These are phyloP conservation scores for Monopis laevigella DNA, from an alignment of 2,888 invertebrate genomes.

Conservation along the genomic window DNA sequence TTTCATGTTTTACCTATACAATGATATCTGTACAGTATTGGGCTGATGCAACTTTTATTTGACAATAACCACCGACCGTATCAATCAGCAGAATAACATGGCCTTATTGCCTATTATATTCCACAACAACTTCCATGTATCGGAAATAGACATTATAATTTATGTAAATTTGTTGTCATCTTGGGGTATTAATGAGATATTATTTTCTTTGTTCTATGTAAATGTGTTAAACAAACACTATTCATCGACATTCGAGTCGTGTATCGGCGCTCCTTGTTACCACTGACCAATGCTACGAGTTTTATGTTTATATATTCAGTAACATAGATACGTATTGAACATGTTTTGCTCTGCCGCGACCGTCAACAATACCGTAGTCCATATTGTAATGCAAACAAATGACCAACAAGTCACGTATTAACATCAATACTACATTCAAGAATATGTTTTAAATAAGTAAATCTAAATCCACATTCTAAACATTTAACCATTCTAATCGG, in stretches of 20 bases:
- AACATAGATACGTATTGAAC: slow-evolving; percentile 5
- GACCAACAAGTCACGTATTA: slow-evolving; percentile 25
- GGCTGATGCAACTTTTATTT: slow-evolving; percentile 1
- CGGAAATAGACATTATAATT: slow-evolving; percentile 9
- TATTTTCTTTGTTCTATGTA: slow-evolving; percentile 39
- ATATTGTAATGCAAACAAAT: slow-evolving; percentile 30
- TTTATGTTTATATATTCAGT: slow-evolving; percentile 23
- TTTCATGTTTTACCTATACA: background rate
- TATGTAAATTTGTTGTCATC: slow-evolving; percentile 3
- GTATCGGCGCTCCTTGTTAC: slow-evolving; percentile 36
- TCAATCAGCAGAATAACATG: no score
- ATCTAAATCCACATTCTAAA: no score
- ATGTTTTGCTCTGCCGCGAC: slow-evolving; percentile 23
- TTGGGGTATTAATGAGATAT: slow-evolving; percentile 11
- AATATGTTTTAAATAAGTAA: no score
- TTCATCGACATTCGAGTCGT: slow-evolving; percentile 53
- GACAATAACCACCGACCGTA: no score
- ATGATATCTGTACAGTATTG: background rate
- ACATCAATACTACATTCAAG: no score
- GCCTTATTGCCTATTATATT: background rate
- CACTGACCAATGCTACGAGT: slow-evolving; percentile 37
- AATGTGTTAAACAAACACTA: slow-evolving; percentile 34
- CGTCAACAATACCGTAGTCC: slow-evolving; percentile 28
- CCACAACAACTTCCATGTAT: slow-evolving; percentile 4
- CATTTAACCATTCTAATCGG: no score